Conservation (phyloP, 2,888 invertebrate genomes). For the Erynnis tages region DNA sequence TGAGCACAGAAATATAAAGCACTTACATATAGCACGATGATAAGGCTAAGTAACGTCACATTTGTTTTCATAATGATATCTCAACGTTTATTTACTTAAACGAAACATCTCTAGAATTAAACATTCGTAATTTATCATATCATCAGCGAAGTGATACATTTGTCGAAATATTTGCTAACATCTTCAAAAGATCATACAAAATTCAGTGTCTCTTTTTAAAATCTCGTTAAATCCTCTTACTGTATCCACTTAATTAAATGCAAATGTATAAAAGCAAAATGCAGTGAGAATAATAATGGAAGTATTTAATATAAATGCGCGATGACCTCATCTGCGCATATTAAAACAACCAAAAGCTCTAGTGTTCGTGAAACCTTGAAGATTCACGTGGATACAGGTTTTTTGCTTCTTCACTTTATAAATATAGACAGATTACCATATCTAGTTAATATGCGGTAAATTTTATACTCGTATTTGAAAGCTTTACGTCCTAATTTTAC, state of each 20-base stretch:
- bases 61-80: slow-evolving; percentile 19
- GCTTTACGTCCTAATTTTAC: too few relatives aligned
- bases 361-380: not conserved
- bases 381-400: not conserved
- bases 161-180: too few relatives aligned
- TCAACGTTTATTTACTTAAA: slow-evolving; percentile 4
- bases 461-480: not conserved
- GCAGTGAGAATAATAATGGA: slow-evolving; percentile 2
- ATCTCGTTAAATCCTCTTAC: too few relatives aligned
- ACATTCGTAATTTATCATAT: not conserved
- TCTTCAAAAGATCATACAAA: not conserved
- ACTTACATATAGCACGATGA: slow-evolving; percentile 16
- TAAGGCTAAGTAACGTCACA: slow-evolving; percentile 17
- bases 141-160: too few relatives aligned
- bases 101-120: not conserved
- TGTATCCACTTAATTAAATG: not conserved
- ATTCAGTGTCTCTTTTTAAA: not conserved
- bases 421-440: not conserved
- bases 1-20: slow-evolving; percentile 7
- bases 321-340: not conserved
- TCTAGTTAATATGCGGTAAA: not conserved
- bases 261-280: not conserved
- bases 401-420: not conserved
- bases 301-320: slow-evolving; percentile 5
- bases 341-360: slow-evolving; percentile 1